Base-by-base conservation (phyloP, 2,113 vertebrate genomes). In the Heterotis niloticus region DNA sequence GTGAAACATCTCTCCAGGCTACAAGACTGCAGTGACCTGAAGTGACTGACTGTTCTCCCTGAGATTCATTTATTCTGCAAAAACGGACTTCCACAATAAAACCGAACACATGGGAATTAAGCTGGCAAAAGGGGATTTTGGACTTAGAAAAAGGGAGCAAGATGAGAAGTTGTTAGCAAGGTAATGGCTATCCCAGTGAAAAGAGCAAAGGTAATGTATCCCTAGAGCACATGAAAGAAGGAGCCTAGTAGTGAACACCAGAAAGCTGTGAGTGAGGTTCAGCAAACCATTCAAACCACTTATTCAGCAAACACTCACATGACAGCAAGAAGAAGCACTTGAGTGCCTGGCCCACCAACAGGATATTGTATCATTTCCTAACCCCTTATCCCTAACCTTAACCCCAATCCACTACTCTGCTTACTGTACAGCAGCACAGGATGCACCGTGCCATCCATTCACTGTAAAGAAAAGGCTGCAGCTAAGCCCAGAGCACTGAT, bases 41-140 rank as follows among this genome's bases (percentile, higher is more conserved):
- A 44, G 52, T 24, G 54, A 59, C 71, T 17, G 24, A 57, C 57
- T 57, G 71, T 57, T 14, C 24, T 23, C 54, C 14, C 54, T 54
- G 71, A 14, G 71, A 74, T 57, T 20, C 52, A 57, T 28, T 16
- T n/a, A n/a, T 54, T 74, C 24, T 54, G 34, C 71, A 59, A 57
- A 57, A 74, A n/a, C 26, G 23, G 14, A 59, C 44, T 57, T 28
- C 28, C 52, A 74, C 52, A 11, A 24, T 74, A 74, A 74, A 74
- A 74, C 54, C 56, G 71, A 20, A n/a, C 24, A 57, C 24, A 23
- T 26, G 23, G 26, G 71, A 74, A 26, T 13, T 51, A n/a, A 51
- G 26, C 56, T 26, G 52, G 52, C 52, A 57, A 20, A 74, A 59
- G 34, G 34, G 7, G 52, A 74, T 59, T 16, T 14, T 59, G 71